phyloP scores from a whole-genome alignment of 92 coral and sea anemone genomes.

The Parazoanthus atlanticus region DNA sequence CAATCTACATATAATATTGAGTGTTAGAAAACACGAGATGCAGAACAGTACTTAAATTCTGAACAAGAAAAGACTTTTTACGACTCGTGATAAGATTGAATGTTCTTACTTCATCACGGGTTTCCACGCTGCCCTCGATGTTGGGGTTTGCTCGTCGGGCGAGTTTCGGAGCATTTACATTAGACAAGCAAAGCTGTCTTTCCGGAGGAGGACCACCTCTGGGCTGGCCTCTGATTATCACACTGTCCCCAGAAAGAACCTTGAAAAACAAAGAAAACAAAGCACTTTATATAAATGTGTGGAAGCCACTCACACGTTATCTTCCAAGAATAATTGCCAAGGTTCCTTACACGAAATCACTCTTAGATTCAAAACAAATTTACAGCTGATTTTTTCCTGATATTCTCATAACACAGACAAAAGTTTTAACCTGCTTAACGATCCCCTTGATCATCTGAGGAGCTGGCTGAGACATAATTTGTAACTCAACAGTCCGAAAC shows the following conservation, averaged over 20 bases:
- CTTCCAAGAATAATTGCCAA: not conserved
- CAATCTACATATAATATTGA: not conserved
- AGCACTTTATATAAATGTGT: constrained; percentile 10
- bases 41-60: not conserved
- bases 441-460: constrained; percentile 95
- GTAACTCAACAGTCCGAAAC: constrained; percentile 51
- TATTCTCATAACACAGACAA: not conserved
- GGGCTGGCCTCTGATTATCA: constrained; percentile 96
- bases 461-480: constrained; percentile 86
- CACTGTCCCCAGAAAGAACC: constrained; percentile 98
- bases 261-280: constrained; percentile 44
- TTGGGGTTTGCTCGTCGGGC: constrained; percentile 91
- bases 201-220: constrained; percentile 99
- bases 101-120: constrained; percentile 83
- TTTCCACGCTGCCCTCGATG: constrained; percentile 81
- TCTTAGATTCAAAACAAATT: not conserved
- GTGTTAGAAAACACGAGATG: not conserved
- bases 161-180: constrained; percentile 93
- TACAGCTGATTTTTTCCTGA: not conserved
- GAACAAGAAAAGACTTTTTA: not conserved
- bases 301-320: constrained; percentile 39
- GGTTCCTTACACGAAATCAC: not conserved
- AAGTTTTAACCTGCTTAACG: constrained; percentile 80
- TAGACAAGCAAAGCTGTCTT: constrained; percentile 93
- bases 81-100: not conserved